phyloP scores from a whole-genome alignment of 2,113 vertebrate species.

The Delphinapterus leucas region DNA sequence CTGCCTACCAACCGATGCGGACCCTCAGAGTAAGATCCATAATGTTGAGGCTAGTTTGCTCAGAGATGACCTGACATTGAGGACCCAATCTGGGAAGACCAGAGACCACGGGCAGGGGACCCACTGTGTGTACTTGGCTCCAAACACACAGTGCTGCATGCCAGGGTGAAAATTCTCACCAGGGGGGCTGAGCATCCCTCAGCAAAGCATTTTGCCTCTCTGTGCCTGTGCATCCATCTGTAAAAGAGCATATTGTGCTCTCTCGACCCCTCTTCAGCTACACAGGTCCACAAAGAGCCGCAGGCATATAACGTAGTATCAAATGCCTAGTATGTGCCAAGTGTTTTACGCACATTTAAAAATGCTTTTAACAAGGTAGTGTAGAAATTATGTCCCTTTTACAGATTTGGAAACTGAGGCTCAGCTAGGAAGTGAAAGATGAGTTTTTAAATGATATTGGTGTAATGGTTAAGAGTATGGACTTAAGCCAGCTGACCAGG shows the following conservation, averaged over 20 bases:
- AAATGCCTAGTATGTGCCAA: not conserved
- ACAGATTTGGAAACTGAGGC: not conserved
- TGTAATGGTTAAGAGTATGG: not conserved
- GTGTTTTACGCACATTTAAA: not conserved
- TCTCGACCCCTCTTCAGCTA: not conserved
- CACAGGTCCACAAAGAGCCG: not conserved
- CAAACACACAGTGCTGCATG: not conserved
- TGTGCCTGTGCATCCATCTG: not conserved
- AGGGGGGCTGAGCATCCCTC: not conserved
- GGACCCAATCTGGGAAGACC: not conserved
- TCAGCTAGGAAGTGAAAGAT: not conserved
- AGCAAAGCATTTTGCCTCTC: not conserved
- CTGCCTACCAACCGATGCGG: not conserved
- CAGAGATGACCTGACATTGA: not conserved
- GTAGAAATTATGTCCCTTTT: not conserved
- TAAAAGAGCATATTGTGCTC: not conserved
- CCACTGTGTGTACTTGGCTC: not conserved
- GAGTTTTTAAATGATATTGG: not conserved
- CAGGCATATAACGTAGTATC: not conserved
- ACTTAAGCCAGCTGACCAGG: too few species aligned
- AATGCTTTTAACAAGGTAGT: not conserved
- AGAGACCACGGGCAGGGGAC: not conserved
- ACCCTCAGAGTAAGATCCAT: not conserved
- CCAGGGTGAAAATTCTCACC: not conserved
- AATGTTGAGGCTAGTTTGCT: not conserved